Percentiles rank a stretch among this genome's conserved stretches.
phyloP scores from a whole-genome alignment of 2,113 vertebrate genomes.

The Phaethon lepturus region DNA sequence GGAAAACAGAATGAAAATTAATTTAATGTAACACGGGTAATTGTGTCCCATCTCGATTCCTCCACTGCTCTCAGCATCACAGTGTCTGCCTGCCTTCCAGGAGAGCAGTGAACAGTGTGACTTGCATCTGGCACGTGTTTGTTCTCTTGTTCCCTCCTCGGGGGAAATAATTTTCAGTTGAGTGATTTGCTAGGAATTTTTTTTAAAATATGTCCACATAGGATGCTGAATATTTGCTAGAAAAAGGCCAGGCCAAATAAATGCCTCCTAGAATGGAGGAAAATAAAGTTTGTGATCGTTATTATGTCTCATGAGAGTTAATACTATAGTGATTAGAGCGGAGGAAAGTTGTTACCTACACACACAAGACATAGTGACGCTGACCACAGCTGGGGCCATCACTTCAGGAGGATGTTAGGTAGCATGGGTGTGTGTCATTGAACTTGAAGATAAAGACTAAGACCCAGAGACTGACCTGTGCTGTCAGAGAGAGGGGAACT shows the following conservation, averaged over 20 bases:
- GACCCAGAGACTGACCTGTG: neutral
- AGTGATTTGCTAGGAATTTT: neutral
- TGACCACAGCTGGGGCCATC: neutral
- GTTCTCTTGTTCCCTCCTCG: neutral
- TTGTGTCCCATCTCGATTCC: neutral
- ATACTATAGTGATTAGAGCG: neutral
- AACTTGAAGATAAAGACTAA: neutral
- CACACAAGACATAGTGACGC: fast-evolving
- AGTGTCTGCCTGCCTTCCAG: neutral
- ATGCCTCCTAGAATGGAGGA: neutral
- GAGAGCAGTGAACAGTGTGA: neutral
- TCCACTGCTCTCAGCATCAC: neutral
- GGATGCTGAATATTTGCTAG: neutral
- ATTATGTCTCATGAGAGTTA: neutral
- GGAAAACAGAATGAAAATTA: neutral
- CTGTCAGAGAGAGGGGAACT: neutral
- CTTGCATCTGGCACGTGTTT: neutral
- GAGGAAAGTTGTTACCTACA: neutral
- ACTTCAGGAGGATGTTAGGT: neutral
- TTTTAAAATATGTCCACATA: neutral
- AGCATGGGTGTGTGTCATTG: fast-evolving
- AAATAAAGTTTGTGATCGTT: neutral
- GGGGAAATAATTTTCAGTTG: neutral
- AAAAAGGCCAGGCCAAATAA: neutral
- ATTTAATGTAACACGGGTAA: neutral